These are phyloP conservation scores for Gymnothorax javanicus DNA, from an alignment of 2,797 vertebrate species.

Conservation along the genomic window DNA sequence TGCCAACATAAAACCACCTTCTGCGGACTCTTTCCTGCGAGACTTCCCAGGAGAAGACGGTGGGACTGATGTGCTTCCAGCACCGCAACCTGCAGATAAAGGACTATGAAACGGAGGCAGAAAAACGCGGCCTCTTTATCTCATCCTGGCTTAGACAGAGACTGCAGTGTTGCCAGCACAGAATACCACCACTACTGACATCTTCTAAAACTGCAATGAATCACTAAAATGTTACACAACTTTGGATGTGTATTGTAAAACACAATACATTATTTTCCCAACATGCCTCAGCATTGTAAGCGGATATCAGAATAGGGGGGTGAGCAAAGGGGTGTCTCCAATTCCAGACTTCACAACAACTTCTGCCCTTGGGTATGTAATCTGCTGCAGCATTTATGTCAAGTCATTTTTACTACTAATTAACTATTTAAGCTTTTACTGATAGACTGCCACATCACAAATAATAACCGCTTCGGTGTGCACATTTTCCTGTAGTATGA, in stretches of 20 bases:
- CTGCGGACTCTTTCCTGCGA: conserved; percentile 65
- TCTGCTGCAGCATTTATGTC: neutral
- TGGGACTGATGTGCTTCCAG: conserved; percentile 75
- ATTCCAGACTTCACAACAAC: neutral
- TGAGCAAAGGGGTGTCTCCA: neutral
- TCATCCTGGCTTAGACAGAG: neutral
- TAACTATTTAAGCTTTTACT: neutral
- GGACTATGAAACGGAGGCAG: conserved; percentile 33
- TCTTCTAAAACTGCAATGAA: neutral
- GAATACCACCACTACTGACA: neutral
- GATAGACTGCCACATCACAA: neutral
- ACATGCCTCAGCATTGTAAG: neutral
- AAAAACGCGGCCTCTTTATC: neutral
- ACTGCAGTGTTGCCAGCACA: neutral
- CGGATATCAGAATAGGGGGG: neutral
- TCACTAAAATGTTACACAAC: neutral
- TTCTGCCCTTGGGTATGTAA: neutral
- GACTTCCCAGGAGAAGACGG: conserved; percentile 80
- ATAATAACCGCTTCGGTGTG: too few species aligned
- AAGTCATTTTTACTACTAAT: neutral
- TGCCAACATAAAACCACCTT: conserved; percentile 75
- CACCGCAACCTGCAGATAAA: conserved; percentile 68
- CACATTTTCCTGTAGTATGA: too few species aligned
- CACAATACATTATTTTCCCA: neutral
- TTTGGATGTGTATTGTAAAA: neutral